Conservation (phyloP, 2,113 vertebrate species). For the Scolopax mira region DNA sequence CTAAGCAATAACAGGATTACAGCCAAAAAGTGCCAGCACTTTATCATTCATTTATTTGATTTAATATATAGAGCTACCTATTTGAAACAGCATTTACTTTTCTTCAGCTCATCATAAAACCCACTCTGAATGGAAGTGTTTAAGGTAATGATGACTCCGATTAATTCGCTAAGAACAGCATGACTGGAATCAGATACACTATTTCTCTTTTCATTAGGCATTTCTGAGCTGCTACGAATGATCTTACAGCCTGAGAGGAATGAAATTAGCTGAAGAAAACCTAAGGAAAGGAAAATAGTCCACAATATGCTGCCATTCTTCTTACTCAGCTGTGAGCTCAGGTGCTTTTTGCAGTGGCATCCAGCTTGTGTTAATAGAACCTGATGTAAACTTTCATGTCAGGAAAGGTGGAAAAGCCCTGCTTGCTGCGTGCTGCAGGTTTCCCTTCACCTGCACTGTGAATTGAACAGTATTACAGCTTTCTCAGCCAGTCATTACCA, state of each 20-base stretch:
- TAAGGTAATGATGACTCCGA: constrained; percentile 37
- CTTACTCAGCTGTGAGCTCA: neutral
- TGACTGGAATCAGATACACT: constrained; percentile 9
- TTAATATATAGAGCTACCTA: constrained; percentile 59
- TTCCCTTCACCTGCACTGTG: neutral
- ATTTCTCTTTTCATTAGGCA: constrained; percentile 41
- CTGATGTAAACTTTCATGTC: neutral
- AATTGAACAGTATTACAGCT: neutral
- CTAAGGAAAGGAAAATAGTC: neutral
- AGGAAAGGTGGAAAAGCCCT: neutral
- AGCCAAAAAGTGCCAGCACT: constrained; percentile 46
- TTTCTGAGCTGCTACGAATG: constrained; percentile 14
- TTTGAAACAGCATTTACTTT: constrained; percentile 69
- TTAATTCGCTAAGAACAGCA: constrained; percentile 47
- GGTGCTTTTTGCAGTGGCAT: neutral
- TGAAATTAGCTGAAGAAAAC: neutral
- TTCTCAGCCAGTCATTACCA: neutral
- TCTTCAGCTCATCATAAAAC: constrained; percentile 54
- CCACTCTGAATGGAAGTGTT: constrained; percentile 57
- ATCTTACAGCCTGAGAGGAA: neutral
- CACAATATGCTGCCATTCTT: neutral
- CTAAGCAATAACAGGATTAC: constrained; percentile 57
- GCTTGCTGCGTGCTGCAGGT: neutral
- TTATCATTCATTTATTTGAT: constrained; percentile 69
- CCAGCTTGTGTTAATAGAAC: neutral